Base-by-base conservation (phyloP, 2,797 vertebrate genomes). In the Coregonus sp. region DNA sequence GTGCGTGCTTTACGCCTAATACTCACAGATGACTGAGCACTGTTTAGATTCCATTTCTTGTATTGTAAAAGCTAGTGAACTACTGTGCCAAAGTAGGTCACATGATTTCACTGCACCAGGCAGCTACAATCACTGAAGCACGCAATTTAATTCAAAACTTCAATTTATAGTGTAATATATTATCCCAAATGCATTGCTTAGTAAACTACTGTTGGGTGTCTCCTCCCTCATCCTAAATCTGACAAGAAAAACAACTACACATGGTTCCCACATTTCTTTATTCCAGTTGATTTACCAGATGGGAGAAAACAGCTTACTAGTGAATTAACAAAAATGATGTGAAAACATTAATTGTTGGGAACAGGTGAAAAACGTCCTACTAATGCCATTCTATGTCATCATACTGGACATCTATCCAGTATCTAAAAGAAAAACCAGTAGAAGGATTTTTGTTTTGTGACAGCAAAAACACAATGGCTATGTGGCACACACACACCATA, bases 341-440 rank as follows among this genome's bases (percentile, higher is more conserved):
- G 79, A 76, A 20, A 86, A 92, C 89, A 91, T 89, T 92, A 86
- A 82, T 84, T 83, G 78, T 73, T 84, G 76, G 82, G 80, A 71
- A 81, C 67, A 75, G 74, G 72, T 78, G 40, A 47, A 47, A 47
- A 47, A 47, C 40, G 3, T 47, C 40, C 71, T 68, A 76, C 86
- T 86, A 90, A 84, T 25, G 59, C 59, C n/a, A 61, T 25, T 88
- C 88, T 51, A 84, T 75, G 84, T 87, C 84, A 87, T 40, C 35
- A 61, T 14, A 82, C 56, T 83, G 78, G 78, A 82, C 74, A 84
- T 85, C 29, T 50, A n/a, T 75, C 37, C 69, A 33, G 79, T 85
- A 88, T 91, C 88, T 82, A 90, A 91, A 88, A 92, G 85, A 92
- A 90, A 78, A 91, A 88, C 86, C 89, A 85, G 77, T 84, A 80